These are phyloP conservation scores for Heliconius ethilla DNA, from an alignment of 2,888 invertebrate species.

Conservation along the genomic window DNA sequence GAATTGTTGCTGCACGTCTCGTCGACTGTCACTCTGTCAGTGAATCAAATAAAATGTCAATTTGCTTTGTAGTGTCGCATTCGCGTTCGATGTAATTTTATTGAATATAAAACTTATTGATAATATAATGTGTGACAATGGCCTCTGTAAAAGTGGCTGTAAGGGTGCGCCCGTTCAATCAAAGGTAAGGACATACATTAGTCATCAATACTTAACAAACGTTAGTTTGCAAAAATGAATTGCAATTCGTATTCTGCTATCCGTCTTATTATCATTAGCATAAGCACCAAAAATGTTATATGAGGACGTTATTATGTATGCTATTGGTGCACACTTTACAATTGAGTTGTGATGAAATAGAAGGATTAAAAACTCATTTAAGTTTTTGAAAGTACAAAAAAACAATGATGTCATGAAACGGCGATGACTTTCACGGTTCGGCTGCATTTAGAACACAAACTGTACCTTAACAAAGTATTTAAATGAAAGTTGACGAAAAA, in stretches of 20 bases:
- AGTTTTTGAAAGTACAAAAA: conserved; percentile 74
- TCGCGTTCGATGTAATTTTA: conserved; percentile 67
- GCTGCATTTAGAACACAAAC: conserved; percentile 77
- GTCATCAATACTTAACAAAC: conserved; percentile 42
- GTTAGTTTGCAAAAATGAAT: conserved; percentile 22
- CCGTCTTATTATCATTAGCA: conserved; percentile 25
- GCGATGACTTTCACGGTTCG: conserved; percentile 82
- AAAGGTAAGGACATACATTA: conserved; percentile 83
- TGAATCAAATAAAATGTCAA: conserved; percentile 58
- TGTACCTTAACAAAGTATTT: conserved; percentile 70
- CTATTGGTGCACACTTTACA: conserved; percentile 1
- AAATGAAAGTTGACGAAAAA: conserved; percentile 76
- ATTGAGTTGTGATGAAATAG: conserved; percentile 3
- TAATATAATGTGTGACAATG: conserved; percentile 85
- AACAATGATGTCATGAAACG: conserved; percentile 77
- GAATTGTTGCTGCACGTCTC: conserved; percentile 41
- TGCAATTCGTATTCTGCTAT: conserved; percentile 32
- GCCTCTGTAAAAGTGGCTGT: conserved; percentile 96
- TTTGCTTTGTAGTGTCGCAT: conserved; percentile 67
- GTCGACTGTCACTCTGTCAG: conserved; percentile 47
- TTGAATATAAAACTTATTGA: conserved; percentile 60
- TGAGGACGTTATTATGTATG: neutral
- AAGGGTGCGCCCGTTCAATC: conserved; percentile 94
- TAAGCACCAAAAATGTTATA: conserved; percentile 15
- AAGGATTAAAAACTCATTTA: conserved; percentile 43